Evolutionary conservation across 2,888 invertebrate genomes (phyloP).

Genomic region (Resseliella maxima): DNA sequence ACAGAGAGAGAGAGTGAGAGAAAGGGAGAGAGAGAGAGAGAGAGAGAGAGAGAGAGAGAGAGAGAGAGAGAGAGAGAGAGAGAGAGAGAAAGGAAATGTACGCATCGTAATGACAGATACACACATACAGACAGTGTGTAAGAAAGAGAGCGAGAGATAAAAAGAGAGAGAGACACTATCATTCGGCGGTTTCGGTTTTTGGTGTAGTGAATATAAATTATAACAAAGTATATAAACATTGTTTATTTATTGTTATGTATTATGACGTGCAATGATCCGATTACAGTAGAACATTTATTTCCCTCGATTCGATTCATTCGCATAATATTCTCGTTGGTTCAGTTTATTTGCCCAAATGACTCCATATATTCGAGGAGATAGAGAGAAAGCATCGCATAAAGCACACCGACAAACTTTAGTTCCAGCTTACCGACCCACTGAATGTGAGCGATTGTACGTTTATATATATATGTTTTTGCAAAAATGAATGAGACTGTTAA

Average conservation of each 20-base stretch:
- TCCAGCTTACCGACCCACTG: neutral
- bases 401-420: neutral
- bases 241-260: slow-evolving; percentile 51
- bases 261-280: slow-evolving; percentile 53
- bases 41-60: neutral
- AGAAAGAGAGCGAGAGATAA: neutral
- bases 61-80: neutral
- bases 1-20: neutral
- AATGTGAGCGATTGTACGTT: too few species aligned
- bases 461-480: too few species aligned
- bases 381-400: neutral
- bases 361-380: neutral
- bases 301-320: slow-evolving; percentile 51
- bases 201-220: slow-evolving; percentile 39
- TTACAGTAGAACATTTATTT: slow-evolving; percentile 48
- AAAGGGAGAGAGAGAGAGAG: neutral
- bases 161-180: neutral
- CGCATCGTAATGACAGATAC: neutral
- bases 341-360: slow-evolving; percentile 12
- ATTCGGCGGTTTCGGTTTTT: neutral
- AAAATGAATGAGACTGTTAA: too few species aligned
- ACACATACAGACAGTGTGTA: neutral
- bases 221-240: slow-evolving; percentile 37
- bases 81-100: neutral
- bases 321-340: slow-evolving; percentile 45